Evolutionary conservation across 2,797 vertebrate genomes (phyloP), one percentile per base, ranked within the genome.

Genomic region (Phataginus tricuspis): DNA sequence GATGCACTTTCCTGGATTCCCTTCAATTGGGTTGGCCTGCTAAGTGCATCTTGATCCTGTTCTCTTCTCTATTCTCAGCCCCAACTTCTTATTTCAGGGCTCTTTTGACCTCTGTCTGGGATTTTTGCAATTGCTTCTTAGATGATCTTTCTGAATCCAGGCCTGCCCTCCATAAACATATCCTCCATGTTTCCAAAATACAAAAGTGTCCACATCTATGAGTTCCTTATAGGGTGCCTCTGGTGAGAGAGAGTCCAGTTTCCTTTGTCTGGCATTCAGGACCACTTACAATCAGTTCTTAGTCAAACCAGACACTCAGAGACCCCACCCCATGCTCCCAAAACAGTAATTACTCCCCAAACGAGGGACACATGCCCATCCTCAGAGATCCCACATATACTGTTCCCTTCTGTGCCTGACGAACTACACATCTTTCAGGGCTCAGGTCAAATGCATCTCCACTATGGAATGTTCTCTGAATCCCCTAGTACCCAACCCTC

Each of bases 371-470:
- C 13, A 0, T 0, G 7, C 14, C 34, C 57, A 31, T 23, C 31
- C 74, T 34, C 34, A 0, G 12, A 53, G 77, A 10, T 57, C n/a
- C 13, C 19, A n/a, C 11, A 6, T 7, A 3, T 0, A 7, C 31
- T 55, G 5, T 2, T 12, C 14, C 25, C 42, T 15, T 7, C 27
- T 18, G 2, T 15, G 12, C 75, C 75, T 68, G 34, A 34, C 19
- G 5, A 37, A 25, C 61, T 9, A 37, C 7, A 11, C 31, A 11
- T 19, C 53, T 71, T 37, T n/a, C 53, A 53, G 21, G 39, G 45
- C 21, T 51, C 42, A 4, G 37, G 51, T 51, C 42, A 31, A 82
- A 72, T 10, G 57, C n/a, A 39, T 23, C 59, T 66, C 66, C 59
- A 10, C 3, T 39, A 14, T 53, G 37, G 57, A 90, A 42, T 3